Percentiles rank a stretch among this genome's conserved stretches.
Conservation (phyloP, 2,888 invertebrate species). For the Mamestra brassicae region DNA sequence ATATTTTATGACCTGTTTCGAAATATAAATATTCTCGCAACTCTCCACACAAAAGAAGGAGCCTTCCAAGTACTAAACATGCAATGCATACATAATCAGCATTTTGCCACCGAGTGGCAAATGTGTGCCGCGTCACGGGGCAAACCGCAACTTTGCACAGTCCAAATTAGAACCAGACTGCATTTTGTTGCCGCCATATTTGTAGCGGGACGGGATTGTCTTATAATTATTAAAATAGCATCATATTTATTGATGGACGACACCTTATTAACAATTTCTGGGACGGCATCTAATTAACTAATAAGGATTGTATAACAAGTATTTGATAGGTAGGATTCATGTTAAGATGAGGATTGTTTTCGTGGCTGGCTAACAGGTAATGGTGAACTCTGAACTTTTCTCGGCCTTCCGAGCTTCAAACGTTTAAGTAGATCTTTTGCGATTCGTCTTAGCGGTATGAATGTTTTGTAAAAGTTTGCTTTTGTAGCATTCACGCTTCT, state of each 20-base stretch:
- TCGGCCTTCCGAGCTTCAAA: not conserved
- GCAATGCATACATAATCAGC: constrained; percentile 11
- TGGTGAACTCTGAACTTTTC: not conserved
- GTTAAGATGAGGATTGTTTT: not conserved
- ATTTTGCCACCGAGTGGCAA: constrained; percentile 33
- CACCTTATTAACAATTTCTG: not conserved
- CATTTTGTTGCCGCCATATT: constrained; percentile 31
- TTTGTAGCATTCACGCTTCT: too few relatives aligned
- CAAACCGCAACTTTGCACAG: constrained; percentile 41
- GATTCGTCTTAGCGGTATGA: too few relatives aligned
- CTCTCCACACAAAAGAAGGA: not conserved
- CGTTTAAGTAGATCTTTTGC: too few relatives aligned
- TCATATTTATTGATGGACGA: not conserved
- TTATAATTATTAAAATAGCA: not conserved
- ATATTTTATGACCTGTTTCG: not conserved
- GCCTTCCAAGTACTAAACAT: constrained; percentile 2
- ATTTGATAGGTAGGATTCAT: constrained; percentile 1
- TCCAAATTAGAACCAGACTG: constrained; percentile 49
- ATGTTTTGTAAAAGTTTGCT: too few relatives aligned
- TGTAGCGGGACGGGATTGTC: not conserved
- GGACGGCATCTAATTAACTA: not conserved
- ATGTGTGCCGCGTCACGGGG: constrained; percentile 45
- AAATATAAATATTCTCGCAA: too few relatives aligned
- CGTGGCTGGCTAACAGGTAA: not conserved
- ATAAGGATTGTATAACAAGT: not conserved